phyloP scores from a whole-genome alignment of 2,888 invertebrate species.

The Drosophila leonis region DNA sequence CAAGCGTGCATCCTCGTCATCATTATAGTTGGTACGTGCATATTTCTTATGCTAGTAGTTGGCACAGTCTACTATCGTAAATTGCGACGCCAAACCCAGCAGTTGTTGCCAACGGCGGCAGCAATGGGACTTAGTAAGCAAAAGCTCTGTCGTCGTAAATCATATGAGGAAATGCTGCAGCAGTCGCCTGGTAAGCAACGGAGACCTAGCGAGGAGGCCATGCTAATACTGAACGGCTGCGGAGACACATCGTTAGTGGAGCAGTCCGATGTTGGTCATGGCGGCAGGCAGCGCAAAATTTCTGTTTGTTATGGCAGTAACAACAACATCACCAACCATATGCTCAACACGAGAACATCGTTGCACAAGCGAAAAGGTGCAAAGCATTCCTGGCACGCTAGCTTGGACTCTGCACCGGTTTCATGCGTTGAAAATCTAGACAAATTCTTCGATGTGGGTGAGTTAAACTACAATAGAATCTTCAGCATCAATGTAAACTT shows the following conservation, averaged over 20 bases:
- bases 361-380: conserved; percentile 72
- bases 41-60: conserved; percentile 81
- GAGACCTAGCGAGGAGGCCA: conserved; percentile 91
- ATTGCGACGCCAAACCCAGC: conserved; percentile 75
- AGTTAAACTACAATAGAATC: conserved; percentile 2
- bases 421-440: conserved; percentile 58
- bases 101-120: conserved; percentile 49
- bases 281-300: conserved; percentile 80
- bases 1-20: conserved; percentile 85
- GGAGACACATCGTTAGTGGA: conserved; percentile 66
- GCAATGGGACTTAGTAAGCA: conserved; percentile 32
- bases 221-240: conserved; percentile 87
- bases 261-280: conserved; percentile 1
- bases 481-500: neutral
- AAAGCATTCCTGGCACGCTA: conserved; percentile 83
- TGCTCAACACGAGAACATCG: conserved; percentile 48
- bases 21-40: conserved; percentile 83
- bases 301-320: conserved; percentile 84
- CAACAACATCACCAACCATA: conserved; percentile 65
- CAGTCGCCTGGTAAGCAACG: conserved; percentile 82
- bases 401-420: conserved; percentile 84
- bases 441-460: conserved; percentile 69
- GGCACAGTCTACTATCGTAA: conserved; percentile 83
- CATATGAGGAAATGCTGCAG: conserved; percentile 88
- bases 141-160: conserved; percentile 87